phyloP scores from a whole-genome alignment of 2,113 vertebrate species.

The Oryzias javanicus region DNA sequence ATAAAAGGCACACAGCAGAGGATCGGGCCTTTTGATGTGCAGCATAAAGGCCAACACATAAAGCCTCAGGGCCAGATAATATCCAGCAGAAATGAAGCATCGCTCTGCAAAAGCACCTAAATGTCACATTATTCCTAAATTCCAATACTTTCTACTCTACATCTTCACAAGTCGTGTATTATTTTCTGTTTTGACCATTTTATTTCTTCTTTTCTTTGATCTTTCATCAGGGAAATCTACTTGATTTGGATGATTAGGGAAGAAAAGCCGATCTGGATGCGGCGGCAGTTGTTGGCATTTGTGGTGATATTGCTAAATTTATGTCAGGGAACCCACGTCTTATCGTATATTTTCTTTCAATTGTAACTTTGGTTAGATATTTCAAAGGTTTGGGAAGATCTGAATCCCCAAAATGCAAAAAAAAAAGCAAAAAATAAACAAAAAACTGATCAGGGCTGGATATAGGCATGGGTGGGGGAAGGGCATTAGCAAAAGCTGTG shows the following conservation, averaged over 20 bases:
- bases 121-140: constrained; percentile 5
- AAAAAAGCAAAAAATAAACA: too few relatives aligned
- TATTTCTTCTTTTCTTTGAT: too few relatives aligned
- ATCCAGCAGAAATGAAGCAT: background rate
- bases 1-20: constrained; percentile 11
- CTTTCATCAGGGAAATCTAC: background rate
- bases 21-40: constrained; percentile 27
- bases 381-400: too few relatives aligned
- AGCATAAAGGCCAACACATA: background rate
- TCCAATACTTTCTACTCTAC: background rate
- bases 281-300: background rate
- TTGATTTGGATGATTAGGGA: background rate
- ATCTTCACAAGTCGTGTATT: too few relatives aligned
- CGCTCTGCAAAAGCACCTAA: background rate
- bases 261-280: background rate
- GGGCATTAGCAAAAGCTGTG: too few relatives aligned
- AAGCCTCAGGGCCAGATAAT: background rate
- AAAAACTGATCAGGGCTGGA: too few relatives aligned
- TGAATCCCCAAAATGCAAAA: too few relatives aligned
- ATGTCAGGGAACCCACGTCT: background rate
- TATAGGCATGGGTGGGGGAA: too few relatives aligned
- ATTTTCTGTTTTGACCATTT: too few relatives aligned
- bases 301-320: background rate
- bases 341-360: too few relatives aligned
- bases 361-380: too few relatives aligned